Conservation (phyloP, 2,113 vertebrate genomes). For the Lasiurus borealis region DNA sequence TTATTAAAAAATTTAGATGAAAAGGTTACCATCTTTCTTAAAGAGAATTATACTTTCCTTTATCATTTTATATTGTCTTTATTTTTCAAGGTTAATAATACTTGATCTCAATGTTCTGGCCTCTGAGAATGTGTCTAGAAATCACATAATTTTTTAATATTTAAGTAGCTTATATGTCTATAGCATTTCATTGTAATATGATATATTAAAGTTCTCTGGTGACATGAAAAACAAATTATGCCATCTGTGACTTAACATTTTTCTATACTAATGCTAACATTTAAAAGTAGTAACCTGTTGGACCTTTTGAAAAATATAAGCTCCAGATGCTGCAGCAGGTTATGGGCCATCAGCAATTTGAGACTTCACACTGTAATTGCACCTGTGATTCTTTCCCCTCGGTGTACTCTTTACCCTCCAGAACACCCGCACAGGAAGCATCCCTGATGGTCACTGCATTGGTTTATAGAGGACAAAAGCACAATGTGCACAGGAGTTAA, state of each 20-base stretch:
- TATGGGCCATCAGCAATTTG: background rate
- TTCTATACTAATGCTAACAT: background rate
- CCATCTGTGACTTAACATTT: constrained; percentile 55
- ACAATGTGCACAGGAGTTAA: background rate
- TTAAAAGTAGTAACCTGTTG: background rate
- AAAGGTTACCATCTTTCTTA: background rate
- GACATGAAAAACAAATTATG: constrained; percentile 12
- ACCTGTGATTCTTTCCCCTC: background rate
- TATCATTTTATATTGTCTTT: background rate
- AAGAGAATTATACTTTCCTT: background rate
- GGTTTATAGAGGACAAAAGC: background rate
- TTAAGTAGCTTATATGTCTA: background rate
- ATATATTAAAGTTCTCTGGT: constrained; percentile 43
- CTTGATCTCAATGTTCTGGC: background rate
- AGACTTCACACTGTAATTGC: background rate
- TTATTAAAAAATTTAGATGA: background rate
- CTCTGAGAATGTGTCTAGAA: background rate
- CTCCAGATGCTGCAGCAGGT: background rate
- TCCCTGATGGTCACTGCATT: background rate
- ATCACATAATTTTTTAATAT: background rate
- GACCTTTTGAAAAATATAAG: background rate
- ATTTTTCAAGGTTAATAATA: constrained; percentile 26
- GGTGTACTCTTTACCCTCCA: background rate
- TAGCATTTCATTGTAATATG: background rate
- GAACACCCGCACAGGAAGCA: background rate